Evolutionary conservation across 2,113 vertebrate species (phyloP), one percentile per base, ranked within the genome.

Genomic region (Daboia siamensis): DNA sequence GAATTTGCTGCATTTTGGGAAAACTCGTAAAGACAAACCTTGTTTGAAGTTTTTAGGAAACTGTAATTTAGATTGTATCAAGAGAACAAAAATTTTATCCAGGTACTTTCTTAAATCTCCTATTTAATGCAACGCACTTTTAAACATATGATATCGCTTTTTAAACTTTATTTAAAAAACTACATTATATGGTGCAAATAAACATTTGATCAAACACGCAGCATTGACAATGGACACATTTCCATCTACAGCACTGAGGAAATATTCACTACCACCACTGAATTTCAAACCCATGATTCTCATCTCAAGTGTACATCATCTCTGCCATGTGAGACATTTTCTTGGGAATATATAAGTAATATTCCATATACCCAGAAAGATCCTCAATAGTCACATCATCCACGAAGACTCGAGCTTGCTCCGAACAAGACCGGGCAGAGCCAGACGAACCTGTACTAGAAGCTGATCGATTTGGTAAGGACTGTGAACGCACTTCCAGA

Each of bases 321-420:
- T 99, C 98, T 4, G 98, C 98, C 98, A 98, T 97, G 94, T 98
- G 98, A 3, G 98, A 98, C 97, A 98, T 98, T 95, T 99, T 98
- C 98, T 98, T 98, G 95, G 98, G 98, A 96, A 98, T 98, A 97
- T 98, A 98, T 1, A 99, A 97, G 95, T 99, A 99, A 96, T 98
- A 99, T 92, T 99, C 99, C 98, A 99, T 98, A 97, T 99, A 99
- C 90, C 99, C 99, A 0, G 99, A 99, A 54, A 99, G 98, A 97
- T 99, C 99, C 98, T 99, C 99, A 96, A 99, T 99, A 89, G 99
- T 99, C 96, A 99, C 98, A n/a, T 99, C 98, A 94, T 99, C 98
- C 3, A 99, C 98, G 91, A 98, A 98, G 93, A 97, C 97, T 24
- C 98, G 96, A 0, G 98, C 98, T 97, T 98, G 98, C 96, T 98